Conservation (phyloP, 2,113 vertebrate genomes). For the Mustelus asterias region DNA sequence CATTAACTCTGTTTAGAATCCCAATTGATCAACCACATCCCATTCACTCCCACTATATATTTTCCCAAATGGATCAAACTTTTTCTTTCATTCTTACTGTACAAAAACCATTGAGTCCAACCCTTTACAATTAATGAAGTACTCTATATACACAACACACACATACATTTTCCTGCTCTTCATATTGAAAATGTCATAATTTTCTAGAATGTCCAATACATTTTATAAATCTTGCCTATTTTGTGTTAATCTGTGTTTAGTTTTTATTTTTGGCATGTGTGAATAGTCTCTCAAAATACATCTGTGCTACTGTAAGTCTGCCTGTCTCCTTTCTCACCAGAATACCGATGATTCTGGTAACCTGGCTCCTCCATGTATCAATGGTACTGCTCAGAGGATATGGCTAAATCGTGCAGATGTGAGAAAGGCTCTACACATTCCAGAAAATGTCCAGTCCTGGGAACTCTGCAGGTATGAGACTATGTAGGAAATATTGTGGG, state of each 20-base stretch:
- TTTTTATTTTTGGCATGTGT: neutral
- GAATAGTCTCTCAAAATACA: neutral
- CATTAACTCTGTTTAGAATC: neutral
- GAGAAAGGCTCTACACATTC: conserved; percentile 62
- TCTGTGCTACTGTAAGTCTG: neutral
- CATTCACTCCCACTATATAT: neutral
- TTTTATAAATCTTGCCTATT: neutral
- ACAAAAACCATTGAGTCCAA: neutral
- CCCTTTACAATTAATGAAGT: neutral
- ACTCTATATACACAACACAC: neutral
- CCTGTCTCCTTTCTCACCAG: neutral
- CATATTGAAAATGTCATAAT: neutral
- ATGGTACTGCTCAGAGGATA: conserved; percentile 56
- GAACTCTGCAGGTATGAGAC: conserved; percentile 58
- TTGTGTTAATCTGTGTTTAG: neutral
- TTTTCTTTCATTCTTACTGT: neutral
- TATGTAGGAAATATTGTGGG: neutral
- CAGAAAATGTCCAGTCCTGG: conserved; percentile 55
- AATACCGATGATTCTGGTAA: conserved; percentile 20
- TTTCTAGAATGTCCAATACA: neutral
- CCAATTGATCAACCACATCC: neutral
- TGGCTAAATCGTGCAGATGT: conserved; percentile 63
- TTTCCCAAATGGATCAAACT: neutral
- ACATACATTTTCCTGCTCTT: neutral
- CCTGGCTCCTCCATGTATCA: conserved; percentile 57